Conservation (phyloP, 1,140 invertebrate genomes). For the Diuraphis noxia region DNA sequence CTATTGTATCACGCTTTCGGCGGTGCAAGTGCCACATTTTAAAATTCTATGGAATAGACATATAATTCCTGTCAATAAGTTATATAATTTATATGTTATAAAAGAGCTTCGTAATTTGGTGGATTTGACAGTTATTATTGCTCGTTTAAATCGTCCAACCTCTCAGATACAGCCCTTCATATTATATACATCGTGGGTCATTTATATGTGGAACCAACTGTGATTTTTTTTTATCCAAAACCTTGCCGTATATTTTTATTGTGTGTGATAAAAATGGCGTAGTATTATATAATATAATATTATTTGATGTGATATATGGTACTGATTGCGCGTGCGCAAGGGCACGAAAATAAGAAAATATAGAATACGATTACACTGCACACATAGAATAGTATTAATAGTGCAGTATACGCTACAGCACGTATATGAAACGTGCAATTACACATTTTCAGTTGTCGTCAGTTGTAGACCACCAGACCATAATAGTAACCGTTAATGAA, state of each 20-base stretch:
- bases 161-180: not conserved
- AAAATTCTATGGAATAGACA: too few relatives aligned
- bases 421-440: not conserved
- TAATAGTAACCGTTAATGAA: not conserved
- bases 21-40: too few relatives aligned
- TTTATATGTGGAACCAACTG: too few relatives aligned
- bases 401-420: not conserved
- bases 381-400: not conserved
- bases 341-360: not conserved
- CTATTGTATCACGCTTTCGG: too few relatives aligned
- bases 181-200: too few relatives aligned
- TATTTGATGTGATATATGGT: not conserved
- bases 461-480: not conserved
- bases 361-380: not conserved
- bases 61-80: too few relatives aligned
- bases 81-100: too few relatives aligned
- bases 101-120: too few relatives aligned
- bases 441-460: not conserved
- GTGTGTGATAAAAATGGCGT: not conserved
- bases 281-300: not conserved
- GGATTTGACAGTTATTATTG: not conserved
- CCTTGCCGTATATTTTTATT: not conserved
- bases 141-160: not conserved
- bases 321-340: not conserved
- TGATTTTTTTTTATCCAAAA: not conserved